Evolutionary conservation across 2,797 vertebrate species (phyloP).

Genomic region (Avahi laniger): DNA sequence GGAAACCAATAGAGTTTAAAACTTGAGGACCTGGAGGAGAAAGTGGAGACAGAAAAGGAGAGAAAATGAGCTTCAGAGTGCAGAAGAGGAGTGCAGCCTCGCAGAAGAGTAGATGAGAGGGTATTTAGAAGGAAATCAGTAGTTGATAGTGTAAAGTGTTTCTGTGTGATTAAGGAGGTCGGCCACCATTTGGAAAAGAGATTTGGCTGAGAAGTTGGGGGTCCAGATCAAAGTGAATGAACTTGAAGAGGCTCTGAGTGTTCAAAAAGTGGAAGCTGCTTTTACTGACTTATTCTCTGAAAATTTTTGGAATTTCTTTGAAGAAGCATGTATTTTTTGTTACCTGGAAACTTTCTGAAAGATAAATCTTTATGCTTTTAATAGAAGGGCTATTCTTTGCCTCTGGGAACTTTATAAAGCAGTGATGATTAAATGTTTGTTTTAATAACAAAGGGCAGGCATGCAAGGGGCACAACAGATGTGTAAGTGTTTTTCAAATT

Average conservation of each 20-base stretch:
- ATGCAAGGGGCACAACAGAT: background rate
- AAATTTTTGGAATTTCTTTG: background rate
- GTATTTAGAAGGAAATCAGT: background rate
- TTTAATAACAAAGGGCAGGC: background rate
- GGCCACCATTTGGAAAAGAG: background rate
- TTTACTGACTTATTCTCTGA: background rate
- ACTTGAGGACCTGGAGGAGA: background rate
- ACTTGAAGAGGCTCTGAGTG: background rate
- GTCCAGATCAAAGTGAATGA: background rate
- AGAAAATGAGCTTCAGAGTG: background rate
- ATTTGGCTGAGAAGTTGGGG: background rate
- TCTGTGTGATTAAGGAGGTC: background rate
- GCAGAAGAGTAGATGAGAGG: background rate
- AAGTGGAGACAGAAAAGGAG: background rate
- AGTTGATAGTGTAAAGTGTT: background rate
- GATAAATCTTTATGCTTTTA: background rate
- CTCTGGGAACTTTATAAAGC: background rate
- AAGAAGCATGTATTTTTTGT: background rate
- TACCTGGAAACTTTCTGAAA: slow-evolving; percentile 13
- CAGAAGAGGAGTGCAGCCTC: background rate
- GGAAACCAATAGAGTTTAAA: background rate
- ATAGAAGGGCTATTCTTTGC: background rate
- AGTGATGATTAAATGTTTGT: background rate
- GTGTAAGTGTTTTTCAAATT: background rate
- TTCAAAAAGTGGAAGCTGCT: background rate